Evolutionary conservation across 1,140 invertebrate species (phyloP), one percentile per base, ranked within the genome.

Genomic region (Drosophila sulfurigaster): DNA sequence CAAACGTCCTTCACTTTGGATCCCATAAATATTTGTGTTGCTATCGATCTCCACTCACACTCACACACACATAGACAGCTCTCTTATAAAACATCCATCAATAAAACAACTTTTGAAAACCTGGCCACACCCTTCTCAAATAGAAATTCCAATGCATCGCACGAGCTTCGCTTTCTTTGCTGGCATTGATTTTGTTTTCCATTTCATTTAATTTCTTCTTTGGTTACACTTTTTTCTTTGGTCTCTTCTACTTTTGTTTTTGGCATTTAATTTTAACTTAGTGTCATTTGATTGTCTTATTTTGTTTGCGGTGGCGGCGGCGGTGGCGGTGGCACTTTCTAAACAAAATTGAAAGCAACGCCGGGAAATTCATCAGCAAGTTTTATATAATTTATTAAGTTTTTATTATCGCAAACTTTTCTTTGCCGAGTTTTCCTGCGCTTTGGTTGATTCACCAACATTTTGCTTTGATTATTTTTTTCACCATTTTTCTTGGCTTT

Each of bases 171-270:
- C 82, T 87, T 82, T 87, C 82, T 46, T 75, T 78, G 70, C 43
- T 51, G 54, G n/a, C 52, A 79, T 87, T 82, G 76, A 79, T 76
- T 78, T 71, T 67, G 45, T 79, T 79, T 79, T 77, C 63, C 70
- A 88, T 87, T 87, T 88, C 77, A 69, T 83, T 88, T 48, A 77
- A 82, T 88, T 79, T 32, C n/a, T 15, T 35, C 28, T 43, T 45
- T 77, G 63, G 10, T 48, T 66, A 59, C 60, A 66, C 43, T 30
- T 60, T 30, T 70, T 82, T 69, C 38, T 8, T 38, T 43, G 41
- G 3, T 43, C 5, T 43, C n/a, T 32, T 52, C 48, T 15, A 52
- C 20, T 60, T 60, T 65, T 32, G 63, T 52, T 56, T 78, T 82
- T 32, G 30, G 62, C 81, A 72, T 81, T 81, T 59, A 62, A 75